phyloP scores from a whole-genome alignment of 1,140 invertebrate genomes.

The Tachypleus tridentatus region DNA sequence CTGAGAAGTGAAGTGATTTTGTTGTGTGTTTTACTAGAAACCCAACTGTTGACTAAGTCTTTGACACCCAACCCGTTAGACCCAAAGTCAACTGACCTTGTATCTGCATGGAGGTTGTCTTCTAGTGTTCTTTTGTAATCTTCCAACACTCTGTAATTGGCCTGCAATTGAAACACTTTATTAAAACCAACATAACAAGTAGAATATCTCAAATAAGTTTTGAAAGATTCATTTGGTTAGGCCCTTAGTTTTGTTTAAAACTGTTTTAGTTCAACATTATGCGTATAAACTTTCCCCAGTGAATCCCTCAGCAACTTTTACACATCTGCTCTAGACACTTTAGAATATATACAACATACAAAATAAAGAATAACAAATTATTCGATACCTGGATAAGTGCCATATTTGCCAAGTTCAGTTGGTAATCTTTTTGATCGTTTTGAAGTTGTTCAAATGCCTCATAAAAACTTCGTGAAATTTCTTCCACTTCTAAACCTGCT shows the following conservation, averaged over 20 bases:
- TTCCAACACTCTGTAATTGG: constrained; percentile 27
- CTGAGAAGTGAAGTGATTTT: constrained; percentile 49
- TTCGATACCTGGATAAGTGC: neutral
- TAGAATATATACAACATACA: constrained; percentile 8
- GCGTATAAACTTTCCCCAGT: too few relatives aligned
- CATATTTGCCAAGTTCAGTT: constrained; percentile 26
- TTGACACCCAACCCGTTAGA: constrained; percentile 33
- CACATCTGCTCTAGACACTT: constrained; percentile 11
- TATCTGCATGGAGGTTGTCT: neutral
- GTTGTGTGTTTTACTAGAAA: constrained; percentile 45
- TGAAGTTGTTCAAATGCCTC: constrained; percentile 22
- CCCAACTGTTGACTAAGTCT: constrained; percentile 51
- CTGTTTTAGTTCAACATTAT: too few relatives aligned
- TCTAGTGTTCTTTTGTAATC: neutral
- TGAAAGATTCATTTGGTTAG: too few relatives aligned
- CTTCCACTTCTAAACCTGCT: constrained; percentile 34
- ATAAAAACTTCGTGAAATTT: constrained; percentile 14
- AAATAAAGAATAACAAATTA: neutral
- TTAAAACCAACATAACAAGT: constrained; percentile 11
- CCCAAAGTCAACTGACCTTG: constrained; percentile 36
- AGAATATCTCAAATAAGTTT: neutral
- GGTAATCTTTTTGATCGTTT: constrained; percentile 17
- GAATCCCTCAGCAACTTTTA: too few relatives aligned
- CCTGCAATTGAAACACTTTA: constrained; percentile 18
- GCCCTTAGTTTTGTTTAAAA: too few relatives aligned